A percentile compares a stretch with the other conserved stretches of the same genome.
phyloP scores from a whole-genome alignment of 1,140 invertebrate species.

The Pissodes strobi region DNA sequence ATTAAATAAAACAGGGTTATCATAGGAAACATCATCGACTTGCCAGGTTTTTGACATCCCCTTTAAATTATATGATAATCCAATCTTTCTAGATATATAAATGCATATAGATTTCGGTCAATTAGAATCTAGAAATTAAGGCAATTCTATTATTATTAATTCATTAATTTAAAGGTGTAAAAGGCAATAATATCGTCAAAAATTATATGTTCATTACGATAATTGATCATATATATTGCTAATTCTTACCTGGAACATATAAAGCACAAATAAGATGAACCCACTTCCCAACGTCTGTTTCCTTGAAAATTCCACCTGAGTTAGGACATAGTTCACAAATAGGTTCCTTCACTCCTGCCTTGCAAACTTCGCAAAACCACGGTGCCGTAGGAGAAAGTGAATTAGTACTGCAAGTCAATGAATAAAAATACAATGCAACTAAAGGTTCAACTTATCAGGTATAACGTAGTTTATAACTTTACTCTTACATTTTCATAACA shows the following conservation, averaged over 20 bases:
- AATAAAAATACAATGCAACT: slow-evolving; percentile 7
- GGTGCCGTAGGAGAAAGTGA: slow-evolving; percentile 93
- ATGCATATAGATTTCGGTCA: no score
- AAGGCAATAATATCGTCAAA: no score
- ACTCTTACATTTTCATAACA: no score
- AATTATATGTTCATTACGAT: no score
- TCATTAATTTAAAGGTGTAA: no score
- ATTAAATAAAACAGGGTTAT: no score
- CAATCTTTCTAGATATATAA: no score
- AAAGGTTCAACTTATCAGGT: background rate
- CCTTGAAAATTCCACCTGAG: slow-evolving; percentile 92
- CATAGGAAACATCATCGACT: no score
- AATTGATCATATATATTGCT: background rate
- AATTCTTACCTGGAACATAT: slow-evolving; percentile 41
- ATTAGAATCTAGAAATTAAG: no score
- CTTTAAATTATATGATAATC: no score
- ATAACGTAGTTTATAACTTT: background rate
- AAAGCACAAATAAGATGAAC: slow-evolving; percentile 89
- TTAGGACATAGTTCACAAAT: slow-evolving; percentile 88
- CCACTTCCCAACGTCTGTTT: slow-evolving; percentile 96
- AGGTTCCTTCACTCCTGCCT: slow-evolving; percentile 84
- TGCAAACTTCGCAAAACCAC: slow-evolving; percentile 99
- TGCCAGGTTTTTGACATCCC: no score
- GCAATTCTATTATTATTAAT: no score
- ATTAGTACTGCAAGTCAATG: slow-evolving; percentile 69